Base-by-base conservation (phyloP, 2,113 vertebrate genomes). In the Pimephales promelas region DNA sequence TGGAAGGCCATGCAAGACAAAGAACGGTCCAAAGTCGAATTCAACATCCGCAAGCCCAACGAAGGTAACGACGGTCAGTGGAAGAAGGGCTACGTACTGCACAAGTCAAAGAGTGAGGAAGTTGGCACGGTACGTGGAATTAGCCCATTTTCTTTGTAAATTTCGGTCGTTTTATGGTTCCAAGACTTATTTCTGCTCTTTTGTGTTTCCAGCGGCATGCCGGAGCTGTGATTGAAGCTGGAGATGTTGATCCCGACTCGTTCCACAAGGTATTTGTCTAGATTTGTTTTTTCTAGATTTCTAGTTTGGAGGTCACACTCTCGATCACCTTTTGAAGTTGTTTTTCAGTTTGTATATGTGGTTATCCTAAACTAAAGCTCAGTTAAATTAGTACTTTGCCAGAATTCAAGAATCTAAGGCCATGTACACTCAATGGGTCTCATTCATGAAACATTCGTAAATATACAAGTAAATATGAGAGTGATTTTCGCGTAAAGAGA, bases 1-100 rank as follows among this genome's bases (percentile, higher is more conserved):
- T 99, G 98, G 98, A 99, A 99, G 92, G 98, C 98, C 78, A 95
- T 98, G 96, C 98, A 99, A 87, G 96, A 97, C 90, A 99, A 99
- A 92, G 98, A 98, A 20, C 95, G 97, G 1, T 93, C 98, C 61
- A 99, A 99, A 92, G 97, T 98, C 26, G 97, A 99, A 71, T 99
- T 99, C 94, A 99, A 99, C 94, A 99, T 99, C 91, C 96, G 98
- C 16, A 99, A 99, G 92, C 95, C 97, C 89, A 99, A 99, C 68
- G 97, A 99, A 91, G 97, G 97, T 71, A 95, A 96, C 73, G 97
- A 98, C 54, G 43, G 76, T 4, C 87, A 88, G 84, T 99, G 98
- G 98, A 98, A 97, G 93, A 98, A 97, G 88, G 97, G 97, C 89
- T 99, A 98, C 89, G 96, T 99, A 89, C 95, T 99, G 85, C 98